Evolutionary conservation across 2,888 invertebrate genomes (phyloP).

Genomic region (Drosophila meridionalis): DNA sequence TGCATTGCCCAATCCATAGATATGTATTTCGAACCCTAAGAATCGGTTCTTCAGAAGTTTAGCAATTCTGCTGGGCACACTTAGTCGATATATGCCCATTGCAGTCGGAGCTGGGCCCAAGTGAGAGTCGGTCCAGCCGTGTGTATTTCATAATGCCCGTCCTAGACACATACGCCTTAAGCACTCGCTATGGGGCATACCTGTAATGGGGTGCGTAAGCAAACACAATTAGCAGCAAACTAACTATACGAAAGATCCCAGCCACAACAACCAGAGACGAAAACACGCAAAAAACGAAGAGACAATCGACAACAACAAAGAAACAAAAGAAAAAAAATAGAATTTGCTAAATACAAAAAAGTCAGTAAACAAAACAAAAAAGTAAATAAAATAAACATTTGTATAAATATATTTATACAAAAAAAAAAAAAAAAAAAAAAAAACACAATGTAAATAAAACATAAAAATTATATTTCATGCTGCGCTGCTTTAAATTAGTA

Average conservation of each 20-base stretch:
- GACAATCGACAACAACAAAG: constrained; percentile 64
- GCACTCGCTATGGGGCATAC: not conserved
- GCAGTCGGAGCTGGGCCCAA: not conserved
- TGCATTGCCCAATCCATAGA: not conserved
- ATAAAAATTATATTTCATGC: constrained; percentile 1
- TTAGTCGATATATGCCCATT: not conserved
- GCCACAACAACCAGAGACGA: constrained; percentile 34
- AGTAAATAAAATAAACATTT: constrained; percentile 21
- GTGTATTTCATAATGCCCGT: constrained; percentile 5
- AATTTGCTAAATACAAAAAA: constrained; percentile 8
- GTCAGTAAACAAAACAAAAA: constrained; percentile 7
- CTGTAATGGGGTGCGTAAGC: not conserved
- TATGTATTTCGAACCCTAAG: not conserved
- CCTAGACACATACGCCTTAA: constrained; percentile 1
- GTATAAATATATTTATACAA: constrained; percentile 38
- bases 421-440: not conserved
- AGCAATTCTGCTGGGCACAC: not conserved
- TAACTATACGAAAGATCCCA: constrained; percentile 53
- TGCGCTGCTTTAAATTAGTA: constrained; percentile 8
- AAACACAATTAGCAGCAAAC: not conserved
- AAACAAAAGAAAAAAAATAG: constrained; percentile 12
- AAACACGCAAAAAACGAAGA: constrained; percentile 46
- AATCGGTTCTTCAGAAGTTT: not conserved
- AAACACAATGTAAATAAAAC: constrained; percentile 3
- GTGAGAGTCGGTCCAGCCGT: not conserved